phyloP scores from a whole-genome alignment of 2,113 vertebrate genomes.

The Rhea pennata region DNA sequence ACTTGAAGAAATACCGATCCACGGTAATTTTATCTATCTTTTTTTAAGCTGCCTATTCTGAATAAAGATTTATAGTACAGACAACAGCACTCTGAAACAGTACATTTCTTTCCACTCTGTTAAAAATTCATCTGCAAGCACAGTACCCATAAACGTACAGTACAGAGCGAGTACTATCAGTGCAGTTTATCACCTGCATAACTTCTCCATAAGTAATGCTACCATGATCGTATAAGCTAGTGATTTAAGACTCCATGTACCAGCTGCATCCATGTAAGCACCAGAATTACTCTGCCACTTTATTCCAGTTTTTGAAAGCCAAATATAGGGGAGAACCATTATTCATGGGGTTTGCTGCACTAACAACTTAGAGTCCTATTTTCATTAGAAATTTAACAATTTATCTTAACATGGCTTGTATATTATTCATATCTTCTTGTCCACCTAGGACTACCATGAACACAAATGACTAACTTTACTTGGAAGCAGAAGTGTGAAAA shows the following conservation, averaged over 20 bases:
- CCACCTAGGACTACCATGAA: background rate
- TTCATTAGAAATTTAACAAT: background rate
- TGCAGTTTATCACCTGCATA: background rate
- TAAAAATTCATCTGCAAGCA: background rate
- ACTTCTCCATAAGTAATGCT: background rate
- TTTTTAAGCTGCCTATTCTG: background rate
- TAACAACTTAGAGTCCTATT: background rate
- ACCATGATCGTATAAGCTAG: background rate
- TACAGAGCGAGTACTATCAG: background rate
- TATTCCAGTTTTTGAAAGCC: background rate
- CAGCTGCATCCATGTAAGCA: background rate
- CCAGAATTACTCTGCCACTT: background rate
- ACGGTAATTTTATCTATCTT: background rate
- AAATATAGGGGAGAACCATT: background rate
- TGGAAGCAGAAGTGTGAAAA: background rate
- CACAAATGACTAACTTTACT: background rate
- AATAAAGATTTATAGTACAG: background rate
- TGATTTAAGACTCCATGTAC: background rate
- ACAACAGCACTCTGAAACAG: background rate
- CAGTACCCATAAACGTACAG: background rate
- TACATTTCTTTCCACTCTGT: background rate
- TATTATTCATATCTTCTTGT: background rate
- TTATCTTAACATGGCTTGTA: background rate
- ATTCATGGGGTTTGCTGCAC: background rate
- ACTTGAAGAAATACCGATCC: background rate